These are phyloP conservation scores for Scleropages formosus DNA, from an alignment of 2,797 vertebrate genomes.

Conservation along the genomic window DNA sequence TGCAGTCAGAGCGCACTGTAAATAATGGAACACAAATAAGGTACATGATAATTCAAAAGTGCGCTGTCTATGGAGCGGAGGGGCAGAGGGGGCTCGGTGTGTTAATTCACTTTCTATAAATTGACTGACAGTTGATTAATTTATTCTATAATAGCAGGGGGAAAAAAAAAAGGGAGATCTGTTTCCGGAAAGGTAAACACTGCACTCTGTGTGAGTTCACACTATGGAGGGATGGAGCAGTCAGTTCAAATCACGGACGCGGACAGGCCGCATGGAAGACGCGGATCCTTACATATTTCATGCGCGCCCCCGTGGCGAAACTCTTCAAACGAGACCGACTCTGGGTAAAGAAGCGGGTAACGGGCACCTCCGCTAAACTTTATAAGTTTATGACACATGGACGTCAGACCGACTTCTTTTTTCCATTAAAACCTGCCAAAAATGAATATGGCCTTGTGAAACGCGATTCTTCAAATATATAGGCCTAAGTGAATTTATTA, in stretches of 20 bases:
- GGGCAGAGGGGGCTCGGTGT: not conserved
- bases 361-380: constrained; percentile 49
- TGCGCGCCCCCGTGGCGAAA: constrained; percentile 54
- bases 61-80: not conserved
- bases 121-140: not conserved
- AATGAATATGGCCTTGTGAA: not conserved
- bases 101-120: constrained; percentile 5
- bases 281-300: constrained; percentile 59
- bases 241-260: constrained; percentile 39
- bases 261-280: constrained; percentile 27
- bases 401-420: constrained; percentile 31
- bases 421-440: constrained; percentile 37
- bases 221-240: constrained; percentile 35
- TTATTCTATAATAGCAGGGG: not conserved
- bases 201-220: not conserved
- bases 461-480: no score
- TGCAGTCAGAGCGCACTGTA: constrained; percentile 19
- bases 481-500: no score
- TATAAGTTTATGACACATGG: constrained; percentile 47
- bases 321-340: constrained; percentile 27
- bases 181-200: not conserved
- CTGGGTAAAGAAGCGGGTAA: constrained; percentile 33
- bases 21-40: constrained; percentile 26
- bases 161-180: not conserved
- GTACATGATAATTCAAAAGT: not conserved